phyloP scores from a whole-genome alignment of 2,113 vertebrate species.

The Seriola rivoliana region DNA sequence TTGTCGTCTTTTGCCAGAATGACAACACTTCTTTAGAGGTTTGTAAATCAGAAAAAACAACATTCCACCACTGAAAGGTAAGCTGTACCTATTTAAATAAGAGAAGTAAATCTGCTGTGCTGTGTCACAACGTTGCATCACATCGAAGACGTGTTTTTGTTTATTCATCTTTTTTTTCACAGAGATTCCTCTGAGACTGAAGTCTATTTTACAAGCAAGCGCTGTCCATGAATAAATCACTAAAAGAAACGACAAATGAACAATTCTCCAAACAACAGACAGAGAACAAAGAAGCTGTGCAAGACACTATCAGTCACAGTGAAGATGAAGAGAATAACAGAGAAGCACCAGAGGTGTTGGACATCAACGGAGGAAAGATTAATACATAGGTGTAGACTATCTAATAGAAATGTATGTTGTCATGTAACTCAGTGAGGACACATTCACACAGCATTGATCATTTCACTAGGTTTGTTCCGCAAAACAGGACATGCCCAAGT shows the following conservation, averaged over 20 bases:
- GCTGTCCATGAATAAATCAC: constrained; percentile 60
- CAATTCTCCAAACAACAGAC: constrained; percentile 35
- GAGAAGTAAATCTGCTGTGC: constrained; percentile 4
- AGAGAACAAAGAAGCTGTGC: constrained; percentile 28
- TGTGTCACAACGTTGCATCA: constrained; percentile 59
- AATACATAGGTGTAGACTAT: not conserved
- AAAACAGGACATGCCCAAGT: not conserved
- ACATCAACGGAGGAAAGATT: not conserved
- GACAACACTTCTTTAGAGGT: not conserved
- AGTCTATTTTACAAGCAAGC: constrained; percentile 38
- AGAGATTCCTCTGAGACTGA: constrained; percentile 23
- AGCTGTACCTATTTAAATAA: not conserved
- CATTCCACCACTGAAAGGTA: not conserved
- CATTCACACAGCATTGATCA: no score
- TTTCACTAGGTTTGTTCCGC: not conserved
- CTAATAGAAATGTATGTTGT: not conserved
- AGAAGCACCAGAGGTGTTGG: constrained; percentile 10
- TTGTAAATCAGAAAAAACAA: not conserved
- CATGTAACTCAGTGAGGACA: not conserved
- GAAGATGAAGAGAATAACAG: constrained; percentile 15
- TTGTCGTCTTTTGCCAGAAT: not conserved
- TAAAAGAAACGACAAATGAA: constrained; percentile 28
- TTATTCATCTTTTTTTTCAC: constrained; percentile 24
- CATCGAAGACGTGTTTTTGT: constrained; percentile 33
- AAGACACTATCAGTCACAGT: constrained; percentile 8